Conservation (phyloP, 2,888 invertebrate genomes). For the Aradus depressus region DNA sequence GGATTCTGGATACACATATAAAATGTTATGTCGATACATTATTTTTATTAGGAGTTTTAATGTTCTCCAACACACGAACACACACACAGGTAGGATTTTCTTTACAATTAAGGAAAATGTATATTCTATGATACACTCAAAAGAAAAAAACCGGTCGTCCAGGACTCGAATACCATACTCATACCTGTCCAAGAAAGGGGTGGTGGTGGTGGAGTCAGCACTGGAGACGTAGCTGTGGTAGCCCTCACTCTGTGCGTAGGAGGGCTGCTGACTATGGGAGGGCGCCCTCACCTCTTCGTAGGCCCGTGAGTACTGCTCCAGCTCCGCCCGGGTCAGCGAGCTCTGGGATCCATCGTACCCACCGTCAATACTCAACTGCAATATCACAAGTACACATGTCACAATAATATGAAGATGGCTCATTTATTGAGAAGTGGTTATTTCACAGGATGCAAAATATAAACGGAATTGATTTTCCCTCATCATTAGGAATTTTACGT, state of each 20-base stretch:
- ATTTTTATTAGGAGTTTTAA: too few relatives aligned
- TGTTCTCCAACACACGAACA: too few relatives aligned
- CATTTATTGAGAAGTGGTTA: too few relatives aligned
- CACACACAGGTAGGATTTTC: too few relatives aligned
- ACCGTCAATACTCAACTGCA: slow-evolving; percentile 26
- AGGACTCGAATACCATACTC: background rate
- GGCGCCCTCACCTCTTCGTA: slow-evolving; percentile 34
- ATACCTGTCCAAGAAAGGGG: slow-evolving; percentile 59
- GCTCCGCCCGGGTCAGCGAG: slow-evolving; percentile 41
- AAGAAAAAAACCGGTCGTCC: background rate
- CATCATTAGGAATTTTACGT: too few relatives aligned
- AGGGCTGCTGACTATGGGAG: slow-evolving; percentile 56
- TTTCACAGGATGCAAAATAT: too few relatives aligned
- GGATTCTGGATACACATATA: too few relatives aligned
- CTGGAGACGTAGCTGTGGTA: slow-evolving; percentile 71
- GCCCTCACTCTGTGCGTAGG: slow-evolving; percentile 68
- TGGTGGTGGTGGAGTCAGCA: slow-evolving; percentile 58
- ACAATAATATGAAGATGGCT: too few relatives aligned
- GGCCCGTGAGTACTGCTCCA: slow-evolving; percentile 42
- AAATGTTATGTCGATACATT: too few relatives aligned
- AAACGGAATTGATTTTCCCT: too few relatives aligned
- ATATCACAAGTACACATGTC: too few relatives aligned
- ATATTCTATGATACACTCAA: background rate
- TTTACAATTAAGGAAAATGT: too few relatives aligned
- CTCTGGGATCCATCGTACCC: slow-evolving; percentile 27